phyloP scores from a whole-genome alignment of 2,113 vertebrate species.

The Anolis sagrei region DNA sequence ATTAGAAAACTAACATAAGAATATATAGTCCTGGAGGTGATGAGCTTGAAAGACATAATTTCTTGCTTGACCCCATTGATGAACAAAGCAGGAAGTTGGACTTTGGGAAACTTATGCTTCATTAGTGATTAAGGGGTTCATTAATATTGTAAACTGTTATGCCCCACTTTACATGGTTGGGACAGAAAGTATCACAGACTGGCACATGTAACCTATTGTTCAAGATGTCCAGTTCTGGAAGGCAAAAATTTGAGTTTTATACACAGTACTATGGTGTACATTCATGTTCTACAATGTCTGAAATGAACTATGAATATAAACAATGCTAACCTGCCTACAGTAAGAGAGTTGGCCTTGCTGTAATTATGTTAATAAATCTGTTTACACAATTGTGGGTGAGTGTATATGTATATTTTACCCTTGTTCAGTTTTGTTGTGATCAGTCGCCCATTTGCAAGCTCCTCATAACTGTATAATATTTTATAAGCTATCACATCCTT shows the following conservation, averaged over 20 bases:
- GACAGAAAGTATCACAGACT: not conserved
- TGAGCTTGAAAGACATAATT: not conserved
- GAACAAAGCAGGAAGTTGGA: too few relatives aligned
- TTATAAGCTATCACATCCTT: slow-evolving; percentile 28
- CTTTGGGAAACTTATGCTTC: too few relatives aligned
- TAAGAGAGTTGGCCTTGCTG: not conserved
- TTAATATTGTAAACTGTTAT: too few relatives aligned
- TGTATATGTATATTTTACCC: slow-evolving; percentile 22
- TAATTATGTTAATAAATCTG: slow-evolving; percentile 13
- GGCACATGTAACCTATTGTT: not conserved
- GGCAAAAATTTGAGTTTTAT: not conserved
- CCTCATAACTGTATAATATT: slow-evolving; percentile 45
- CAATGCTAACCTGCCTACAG: not conserved
- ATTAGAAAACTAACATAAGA: not conserved
- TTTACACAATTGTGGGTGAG: not conserved
- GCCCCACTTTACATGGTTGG: too few relatives aligned
- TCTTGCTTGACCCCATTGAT: too few relatives aligned
- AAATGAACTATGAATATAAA: slow-evolving; percentile 31
- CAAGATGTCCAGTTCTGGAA: not conserved
- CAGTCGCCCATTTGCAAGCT: slow-evolving; percentile 33
- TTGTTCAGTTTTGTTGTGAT: slow-evolving; percentile 36
- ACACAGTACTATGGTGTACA: not conserved
- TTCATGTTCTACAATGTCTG: slow-evolving; percentile 16
- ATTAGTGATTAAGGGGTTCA: too few relatives aligned
- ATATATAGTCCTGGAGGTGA: not conserved